These are phyloP conservation scores for Orientallactaga bullata DNA, from an alignment of 2,113 vertebrate genomes.

Conservation along the genomic window DNA sequence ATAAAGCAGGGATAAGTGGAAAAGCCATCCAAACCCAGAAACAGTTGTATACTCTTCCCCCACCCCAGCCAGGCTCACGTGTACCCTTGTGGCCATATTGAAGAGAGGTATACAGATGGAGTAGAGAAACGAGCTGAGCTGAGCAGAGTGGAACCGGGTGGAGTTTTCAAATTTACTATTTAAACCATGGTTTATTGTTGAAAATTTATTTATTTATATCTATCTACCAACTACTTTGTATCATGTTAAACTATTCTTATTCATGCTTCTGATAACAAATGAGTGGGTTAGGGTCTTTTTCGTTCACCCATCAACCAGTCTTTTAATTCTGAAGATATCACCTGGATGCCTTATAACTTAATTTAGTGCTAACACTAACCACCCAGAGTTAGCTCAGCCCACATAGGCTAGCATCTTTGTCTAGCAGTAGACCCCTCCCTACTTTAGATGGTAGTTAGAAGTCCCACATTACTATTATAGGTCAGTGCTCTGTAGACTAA, in stretches of 20 bases:
- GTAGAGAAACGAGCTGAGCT: too few relatives aligned
- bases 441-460: background rate
- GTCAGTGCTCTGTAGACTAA: background rate
- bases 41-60: too few relatives aligned
- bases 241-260: background rate
- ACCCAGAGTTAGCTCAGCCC: background rate
- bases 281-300: background rate
- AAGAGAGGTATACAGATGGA: too few relatives aligned
- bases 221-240: background rate
- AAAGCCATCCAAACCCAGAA: too few relatives aligned
- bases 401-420: background rate
- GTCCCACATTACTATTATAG: background rate
- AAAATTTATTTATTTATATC: slow-evolving; percentile 18
- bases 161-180: background rate
- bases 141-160: too few relatives aligned
- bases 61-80: too few relatives aligned
- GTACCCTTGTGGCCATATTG: too few relatives aligned
- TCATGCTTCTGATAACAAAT: background rate
- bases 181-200: background rate
- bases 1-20: too few relatives aligned
- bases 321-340: background rate
- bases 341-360: background rate
- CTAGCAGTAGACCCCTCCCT: background rate
- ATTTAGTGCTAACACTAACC: background rate
- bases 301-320: background rate